Conservation (phyloP, 2,888 invertebrate genomes). For the Cephus nigrinus region DNA sequence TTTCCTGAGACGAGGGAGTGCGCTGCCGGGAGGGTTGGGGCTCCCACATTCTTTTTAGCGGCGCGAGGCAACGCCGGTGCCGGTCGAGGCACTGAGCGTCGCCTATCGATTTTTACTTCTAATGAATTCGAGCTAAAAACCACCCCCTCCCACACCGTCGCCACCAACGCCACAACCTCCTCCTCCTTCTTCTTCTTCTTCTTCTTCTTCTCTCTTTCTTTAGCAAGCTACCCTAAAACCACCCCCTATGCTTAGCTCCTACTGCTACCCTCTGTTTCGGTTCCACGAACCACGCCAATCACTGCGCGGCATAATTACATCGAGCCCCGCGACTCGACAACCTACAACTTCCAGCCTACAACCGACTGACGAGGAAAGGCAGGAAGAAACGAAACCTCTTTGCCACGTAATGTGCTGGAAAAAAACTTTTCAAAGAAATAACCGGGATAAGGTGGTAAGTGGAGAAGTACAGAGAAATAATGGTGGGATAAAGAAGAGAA, state of each 20-base stretch:
- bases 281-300: conserved; percentile 65
- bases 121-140: conserved; percentile 65
- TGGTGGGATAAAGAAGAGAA: too few relatives aligned
- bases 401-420: conserved; percentile 9
- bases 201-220: conserved; percentile 13
- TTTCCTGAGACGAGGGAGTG: background rate
- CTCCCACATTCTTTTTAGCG: conserved; percentile 56
- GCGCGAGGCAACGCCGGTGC: conserved; percentile 47
- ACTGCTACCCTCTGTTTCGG: conserved; percentile 51
- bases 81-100: conserved; percentile 55
- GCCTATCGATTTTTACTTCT: conserved; percentile 65
- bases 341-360: conserved; percentile 14
- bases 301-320: conserved; percentile 64
- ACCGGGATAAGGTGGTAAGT: conserved; percentile 21
- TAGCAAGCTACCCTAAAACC: conserved; percentile 21
- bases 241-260: conserved; percentile 44
- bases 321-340: conserved; percentile 37
- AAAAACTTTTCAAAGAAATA: conserved; percentile 24
- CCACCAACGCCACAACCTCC: conserved; percentile 20
- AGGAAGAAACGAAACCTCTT: background rate
- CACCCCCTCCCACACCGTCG: conserved; percentile 40
- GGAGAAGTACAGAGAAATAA: conserved; percentile 5
- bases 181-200: background rate
- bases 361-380: conserved; percentile 12
- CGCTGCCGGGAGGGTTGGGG: conserved; percentile 1